Conservation (phyloP, 2,113 vertebrate species). For the Morone saxatilis region DNA sequence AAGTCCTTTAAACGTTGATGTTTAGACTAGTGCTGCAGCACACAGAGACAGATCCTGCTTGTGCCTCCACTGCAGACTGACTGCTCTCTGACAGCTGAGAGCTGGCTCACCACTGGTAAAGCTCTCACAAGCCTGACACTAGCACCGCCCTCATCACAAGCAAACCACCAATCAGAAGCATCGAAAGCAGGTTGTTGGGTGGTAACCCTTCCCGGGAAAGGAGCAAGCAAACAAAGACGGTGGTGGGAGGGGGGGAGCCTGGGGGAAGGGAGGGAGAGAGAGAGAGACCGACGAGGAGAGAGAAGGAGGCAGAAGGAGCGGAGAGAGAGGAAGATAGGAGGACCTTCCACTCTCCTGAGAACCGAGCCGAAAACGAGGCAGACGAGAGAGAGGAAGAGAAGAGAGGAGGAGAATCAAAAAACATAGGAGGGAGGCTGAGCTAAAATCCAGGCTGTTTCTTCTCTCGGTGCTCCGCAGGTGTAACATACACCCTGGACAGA, state of each 20-base stretch:
- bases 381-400: constrained; percentile 23
- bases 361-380: no score
- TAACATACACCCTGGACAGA: constrained; percentile 42
- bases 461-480: constrained; percentile 34
- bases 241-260: constrained; percentile 33
- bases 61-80: constrained; percentile 54
- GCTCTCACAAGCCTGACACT: constrained; percentile 65
- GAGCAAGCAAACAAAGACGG: constrained; percentile 74
- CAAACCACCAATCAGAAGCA: constrained; percentile 78
- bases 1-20: constrained; percentile 6
- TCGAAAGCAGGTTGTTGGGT: constrained; percentile 81
- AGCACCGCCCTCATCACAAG: constrained; percentile 56
- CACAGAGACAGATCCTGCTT: constrained; percentile 10
- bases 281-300: constrained; percentile 30
- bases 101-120: constrained; percentile 70
- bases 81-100: constrained; percentile 69
- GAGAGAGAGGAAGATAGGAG: no score
- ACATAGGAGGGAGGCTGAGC: constrained; percentile 50
- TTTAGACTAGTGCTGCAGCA: constrained; percentile 25
- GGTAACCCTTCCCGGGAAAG: constrained; percentile 71
- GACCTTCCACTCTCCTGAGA: no score
- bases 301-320: no score
- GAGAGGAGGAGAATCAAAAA: constrained; percentile 44
- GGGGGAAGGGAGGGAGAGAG: constrained; percentile 44
- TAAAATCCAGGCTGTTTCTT: constrained; percentile 69